Base-by-base conservation (phyloP, 2,113 vertebrate genomes). In the Crotalus tigris region DNA sequence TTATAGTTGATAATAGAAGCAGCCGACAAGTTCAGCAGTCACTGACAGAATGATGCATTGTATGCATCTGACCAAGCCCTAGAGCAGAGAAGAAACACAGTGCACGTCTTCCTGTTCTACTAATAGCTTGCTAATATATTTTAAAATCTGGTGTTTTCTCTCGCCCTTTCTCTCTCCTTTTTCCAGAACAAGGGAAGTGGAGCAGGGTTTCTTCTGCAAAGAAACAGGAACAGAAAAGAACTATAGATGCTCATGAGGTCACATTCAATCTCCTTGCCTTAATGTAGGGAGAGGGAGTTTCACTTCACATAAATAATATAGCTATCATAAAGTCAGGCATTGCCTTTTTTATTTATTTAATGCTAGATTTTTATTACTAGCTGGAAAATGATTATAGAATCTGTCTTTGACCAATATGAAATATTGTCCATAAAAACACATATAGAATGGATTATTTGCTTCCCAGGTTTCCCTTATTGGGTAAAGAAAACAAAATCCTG, bases 381-480 rank as follows among this genome's bases (percentile, higher is more conserved):
- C 49, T 88, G 57, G 85, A 17, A 53, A 23, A 87, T 46, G 26
- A n/a, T 69, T 61, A 44, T 33, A 59, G 13, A 51, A 54, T 13
- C 5, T 19, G 10, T 5, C 54, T 59, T 58, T 58, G 29, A 44
- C 8, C 4, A 33, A n/a, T 26, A 39, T 17, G 12, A 85, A 93
- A 26, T 19, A 44, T 57, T 64, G 51, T 21, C 13, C 29, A 21
- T 61, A 19, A 64, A 92, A 81, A 81, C 55, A 10, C 51, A 64
- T 91, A 90, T 26, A 0, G 0, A 81, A 39, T 55, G 90, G 61
- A 23, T 93, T 92, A 92, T 61, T 85, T 29, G 61, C 92, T 95
- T 95, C 95, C 87, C 91, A 55, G 90, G 94, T 94, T 96, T 97
- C 92, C 94, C 89, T 95, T 33, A 0, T 19, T 91, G 51, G 51